Percentiles rank a stretch among this genome's conserved stretches.
phyloP scores from a whole-genome alignment of 2,113 vertebrate genomes.

The Semnornis frantzii region DNA sequence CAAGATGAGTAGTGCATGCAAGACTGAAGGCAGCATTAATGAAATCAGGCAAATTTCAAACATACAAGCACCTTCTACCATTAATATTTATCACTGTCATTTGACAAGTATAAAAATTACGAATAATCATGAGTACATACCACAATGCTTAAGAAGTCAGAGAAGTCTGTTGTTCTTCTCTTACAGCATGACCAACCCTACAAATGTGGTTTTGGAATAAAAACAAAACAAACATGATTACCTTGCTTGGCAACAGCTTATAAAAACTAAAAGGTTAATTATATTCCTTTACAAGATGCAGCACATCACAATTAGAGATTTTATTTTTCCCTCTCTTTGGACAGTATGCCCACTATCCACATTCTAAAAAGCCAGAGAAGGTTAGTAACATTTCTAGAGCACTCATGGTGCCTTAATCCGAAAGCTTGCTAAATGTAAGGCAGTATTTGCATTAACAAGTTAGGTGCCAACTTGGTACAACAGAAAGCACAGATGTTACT shows the following conservation, averaged over 20 bases:
- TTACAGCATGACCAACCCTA: conserved; percentile 99
- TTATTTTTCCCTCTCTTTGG: background rate
- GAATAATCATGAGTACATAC: conserved; percentile 76
- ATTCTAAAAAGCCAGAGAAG: background rate
- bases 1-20: background rate
- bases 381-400: background rate
- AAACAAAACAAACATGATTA: conserved; percentile 15
- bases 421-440: background rate
- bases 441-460: background rate
- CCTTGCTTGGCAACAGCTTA: background rate
- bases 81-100: background rate
- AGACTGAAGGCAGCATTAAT: background rate
- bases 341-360: background rate
- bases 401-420: background rate
- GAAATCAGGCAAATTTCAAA: background rate
- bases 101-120: background rate
- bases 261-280: background rate
- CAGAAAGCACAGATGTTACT: background rate
- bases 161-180: conserved; percentile 96
- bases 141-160: conserved; percentile 94
- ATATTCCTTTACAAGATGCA: background rate
- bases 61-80: background rate
- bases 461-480: background rate
- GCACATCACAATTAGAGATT: background rate
- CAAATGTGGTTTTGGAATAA: conserved; percentile 2